These are phyloP conservation scores for Taeniopygia guttata DNA, from an alignment of 2,797 vertebrate genomes.

Conservation along the genomic window DNA sequence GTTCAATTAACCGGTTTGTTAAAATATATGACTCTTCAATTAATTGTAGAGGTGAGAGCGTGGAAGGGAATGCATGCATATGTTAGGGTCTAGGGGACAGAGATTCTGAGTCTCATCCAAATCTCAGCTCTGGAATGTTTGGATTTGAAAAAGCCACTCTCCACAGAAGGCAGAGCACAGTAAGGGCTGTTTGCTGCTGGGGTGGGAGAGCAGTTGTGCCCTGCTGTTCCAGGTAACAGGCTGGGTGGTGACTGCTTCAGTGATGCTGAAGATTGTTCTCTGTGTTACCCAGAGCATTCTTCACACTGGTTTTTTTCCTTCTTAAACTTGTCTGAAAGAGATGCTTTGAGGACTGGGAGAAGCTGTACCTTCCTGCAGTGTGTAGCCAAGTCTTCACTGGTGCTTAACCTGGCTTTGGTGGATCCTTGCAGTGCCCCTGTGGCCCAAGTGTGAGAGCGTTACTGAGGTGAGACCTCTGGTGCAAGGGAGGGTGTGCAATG, in stretches of 20 bases:
- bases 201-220: background rate
- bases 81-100: conserved; percentile 2
- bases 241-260: background rate
- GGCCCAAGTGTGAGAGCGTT: background rate
- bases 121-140: background rate
- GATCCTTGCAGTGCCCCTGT: background rate
- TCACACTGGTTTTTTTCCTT: background rate
- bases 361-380: fast-evolving
- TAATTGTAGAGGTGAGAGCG: conserved; percentile 22
- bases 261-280: background rate
- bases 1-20: conserved; percentile 49
- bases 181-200: background rate
- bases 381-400: background rate
- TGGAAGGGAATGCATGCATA: conserved; percentile 12
- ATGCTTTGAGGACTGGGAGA: background rate
- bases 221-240: background rate
- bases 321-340: background rate
- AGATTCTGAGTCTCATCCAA: background rate
- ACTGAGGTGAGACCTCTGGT: background rate
- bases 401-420: background rate
- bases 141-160: background rate
- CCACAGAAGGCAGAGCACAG: fast-evolving
- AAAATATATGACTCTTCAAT: conserved; percentile 41
- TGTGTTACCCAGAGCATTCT: background rate
- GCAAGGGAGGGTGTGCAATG: too few species aligned